Conservation (phyloP, 2,797 vertebrate genomes). For the Botia kubotai region DNA sequence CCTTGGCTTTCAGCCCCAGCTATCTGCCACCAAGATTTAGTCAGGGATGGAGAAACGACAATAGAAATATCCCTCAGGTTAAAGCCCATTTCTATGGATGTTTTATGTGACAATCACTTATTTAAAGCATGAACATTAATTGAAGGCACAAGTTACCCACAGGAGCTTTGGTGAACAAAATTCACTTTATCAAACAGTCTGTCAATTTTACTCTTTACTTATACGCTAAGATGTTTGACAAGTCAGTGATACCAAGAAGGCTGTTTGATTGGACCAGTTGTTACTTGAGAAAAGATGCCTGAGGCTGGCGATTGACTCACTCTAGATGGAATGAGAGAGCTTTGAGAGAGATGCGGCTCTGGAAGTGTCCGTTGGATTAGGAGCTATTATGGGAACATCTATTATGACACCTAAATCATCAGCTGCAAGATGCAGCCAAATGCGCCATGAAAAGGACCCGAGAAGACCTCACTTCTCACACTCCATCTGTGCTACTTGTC, state of each 20-base stretch:
- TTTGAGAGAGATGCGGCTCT: slow-evolving; percentile 51
- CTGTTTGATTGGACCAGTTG: slow-evolving; percentile 65
- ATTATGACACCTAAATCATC: slow-evolving; percentile 65
- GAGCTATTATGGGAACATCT: slow-evolving; percentile 60
- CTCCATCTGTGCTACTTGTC: slow-evolving; percentile 62
- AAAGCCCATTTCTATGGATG: slow-evolving; percentile 62
- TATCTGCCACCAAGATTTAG: slow-evolving; percentile 66
- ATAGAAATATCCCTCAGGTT: slow-evolving; percentile 59
- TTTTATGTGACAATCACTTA: slow-evolving; percentile 64
- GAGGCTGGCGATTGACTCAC: slow-evolving; percentile 62
- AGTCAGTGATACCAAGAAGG: slow-evolving; percentile 64
- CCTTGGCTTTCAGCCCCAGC: slow-evolving; percentile 61
- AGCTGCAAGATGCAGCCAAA: slow-evolving; percentile 58
- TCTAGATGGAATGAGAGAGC: slow-evolving; percentile 49
- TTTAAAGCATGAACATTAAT: slow-evolving; percentile 71
- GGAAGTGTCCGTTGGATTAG: slow-evolving; percentile 58
- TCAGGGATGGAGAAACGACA: slow-evolving; percentile 58
- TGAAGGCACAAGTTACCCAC: slow-evolving; percentile 65
- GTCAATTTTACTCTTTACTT: slow-evolving; percentile 62
- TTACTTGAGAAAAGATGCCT: slow-evolving; percentile 66
- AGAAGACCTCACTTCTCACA: slow-evolving; percentile 61
- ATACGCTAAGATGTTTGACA: slow-evolving; percentile 67
- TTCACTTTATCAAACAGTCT: slow-evolving; percentile 67
- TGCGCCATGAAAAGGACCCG: slow-evolving; percentile 60
- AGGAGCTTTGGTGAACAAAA: slow-evolving; percentile 58